Evolutionary conservation across 23 tunicate genomes (phyloP).

Genomic region (Aplidium turbinatum): DNA sequence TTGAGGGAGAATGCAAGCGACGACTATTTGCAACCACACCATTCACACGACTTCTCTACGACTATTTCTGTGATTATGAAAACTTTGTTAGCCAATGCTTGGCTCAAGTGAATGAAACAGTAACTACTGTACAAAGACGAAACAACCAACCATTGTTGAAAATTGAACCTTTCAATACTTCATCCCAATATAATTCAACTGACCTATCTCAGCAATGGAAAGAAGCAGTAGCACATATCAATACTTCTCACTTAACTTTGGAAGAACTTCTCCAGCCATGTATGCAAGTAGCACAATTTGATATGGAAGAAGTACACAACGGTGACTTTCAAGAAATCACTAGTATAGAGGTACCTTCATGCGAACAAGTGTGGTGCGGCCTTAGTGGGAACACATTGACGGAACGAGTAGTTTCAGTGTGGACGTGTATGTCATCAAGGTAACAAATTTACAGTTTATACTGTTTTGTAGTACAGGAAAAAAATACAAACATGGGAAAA

Average conservation of each 20-base stretch:
- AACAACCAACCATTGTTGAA: no score
- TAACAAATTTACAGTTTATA: no score
- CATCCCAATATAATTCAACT: no score
- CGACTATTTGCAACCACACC: slow-evolving; percentile 42
- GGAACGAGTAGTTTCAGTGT: slow-evolving; percentile 35
- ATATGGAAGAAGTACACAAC: slow-evolving; percentile 28
- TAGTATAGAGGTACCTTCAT: slow-evolving; percentile 49
- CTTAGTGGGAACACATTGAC: slow-evolving; percentile 26
- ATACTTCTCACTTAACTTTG: slow-evolving; percentile 13
- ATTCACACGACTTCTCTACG: slow-evolving; percentile 49
- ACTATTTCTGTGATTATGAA: slow-evolving; percentile 48
- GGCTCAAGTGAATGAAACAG: neutral
- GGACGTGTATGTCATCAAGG: slow-evolving; percentile 59
- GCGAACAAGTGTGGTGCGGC: slow-evolving; percentile 70
- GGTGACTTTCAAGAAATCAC: slow-evolving; percentile 64
- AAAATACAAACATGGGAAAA: no score
- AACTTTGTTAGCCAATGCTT: slow-evolving; percentile 36
- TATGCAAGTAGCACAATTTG: slow-evolving; percentile 66
- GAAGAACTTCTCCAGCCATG: slow-evolving; percentile 57
- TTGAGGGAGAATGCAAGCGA: slow-evolving; percentile 28
- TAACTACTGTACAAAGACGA: no score
- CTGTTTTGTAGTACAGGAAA: no score
- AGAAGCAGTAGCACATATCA: neutral
- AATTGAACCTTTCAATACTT: no score
- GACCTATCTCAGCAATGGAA: no score